Conservation (phyloP, 2,888 invertebrate species). For the Drosophila acutilabella region DNA sequence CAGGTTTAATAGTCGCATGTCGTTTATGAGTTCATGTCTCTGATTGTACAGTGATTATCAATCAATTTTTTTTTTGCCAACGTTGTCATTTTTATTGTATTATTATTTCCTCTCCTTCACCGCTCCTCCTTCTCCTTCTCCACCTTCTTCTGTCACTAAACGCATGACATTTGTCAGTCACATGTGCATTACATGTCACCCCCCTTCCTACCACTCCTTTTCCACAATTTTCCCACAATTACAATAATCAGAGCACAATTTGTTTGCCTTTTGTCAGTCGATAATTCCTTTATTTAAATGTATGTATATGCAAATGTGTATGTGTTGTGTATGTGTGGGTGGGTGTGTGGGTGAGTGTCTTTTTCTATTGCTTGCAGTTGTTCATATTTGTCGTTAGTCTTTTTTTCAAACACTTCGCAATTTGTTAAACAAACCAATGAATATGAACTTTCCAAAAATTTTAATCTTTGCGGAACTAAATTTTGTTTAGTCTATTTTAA, state of each 20-base stretch:
- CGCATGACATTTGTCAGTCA: constrained; percentile 56
- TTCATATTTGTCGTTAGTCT: constrained; percentile 26
- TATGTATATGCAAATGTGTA: not conserved
- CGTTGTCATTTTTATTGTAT: constrained; percentile 40
- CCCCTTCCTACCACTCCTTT: not conserved
- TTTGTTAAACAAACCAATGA: constrained; percentile 3
- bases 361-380: constrained; percentile 3
- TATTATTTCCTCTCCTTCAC: not conserved
- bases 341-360: not conserved
- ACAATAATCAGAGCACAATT: constrained; percentile 52
- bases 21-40: constrained; percentile 30
- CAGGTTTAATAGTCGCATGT: constrained; percentile 33
- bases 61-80: constrained; percentile 43
- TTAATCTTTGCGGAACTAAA: no score
- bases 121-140: not conserved
- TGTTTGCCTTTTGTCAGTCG: constrained; percentile 46
- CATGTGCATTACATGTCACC: constrained; percentile 35
- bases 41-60: constrained; percentile 52
- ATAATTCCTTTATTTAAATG: constrained; percentile 13
- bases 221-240: not conserved
- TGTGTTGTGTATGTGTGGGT: not conserved
- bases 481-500: no score
- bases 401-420: constrained; percentile 8
- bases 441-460: no score
- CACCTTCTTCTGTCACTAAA: constrained; percentile 13